Base-by-base conservation (phyloP, 2,888 invertebrate species). In the Aethes cnicana region DNA sequence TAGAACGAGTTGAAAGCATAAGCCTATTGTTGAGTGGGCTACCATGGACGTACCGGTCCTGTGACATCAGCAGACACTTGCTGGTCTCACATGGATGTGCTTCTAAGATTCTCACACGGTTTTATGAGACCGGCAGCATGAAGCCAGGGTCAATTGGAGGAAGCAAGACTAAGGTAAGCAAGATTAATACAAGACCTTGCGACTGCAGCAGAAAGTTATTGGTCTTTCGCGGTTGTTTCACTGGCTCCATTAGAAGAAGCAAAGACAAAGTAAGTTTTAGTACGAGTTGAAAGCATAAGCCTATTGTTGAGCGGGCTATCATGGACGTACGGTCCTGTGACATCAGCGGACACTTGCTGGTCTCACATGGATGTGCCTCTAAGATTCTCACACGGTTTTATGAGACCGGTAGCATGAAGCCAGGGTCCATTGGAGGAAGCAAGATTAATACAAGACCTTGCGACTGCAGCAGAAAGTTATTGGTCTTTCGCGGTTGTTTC, bases 51-150 rank as follows among this genome's bases (percentile, higher is more conserved):
- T 98, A 0, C 88, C n/a, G 98, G 35, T 98, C 98, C 9, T 98
- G 98, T 81, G 98, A 98, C 90, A 98, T 98, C 80, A 98, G 98
- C 43, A 90, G 98, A 5, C 98, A 98, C 75, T 92, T 98, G 53
- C 92, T 98, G 44, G 98, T 98, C 41, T 98, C 98, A 0, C 98
- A 98, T 75, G 98, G 98, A 52, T 98, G 98, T 84, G 98, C 98
- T 44, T 98, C 97, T 61, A 98, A 98, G 91, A 98, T 98, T 62
- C 91, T 98, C 53, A 98, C 98, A 8, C 91, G 98, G 63, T 98
- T 97, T 89, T 98, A 98, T 86, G 98, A 98, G 90, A 98, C 98
- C 0, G 98, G 98, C 2, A 97, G 97, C 55, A 98, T 98, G 56
- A 92, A 97, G 62, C 98, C 98, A 0, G 98, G 98, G 1, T 96